Percentiles rank a stretch among this genome's conserved stretches.
Conservation (phyloP, 2,888 invertebrate genomes). For the Sepioteuthis lessoniana region DNA sequence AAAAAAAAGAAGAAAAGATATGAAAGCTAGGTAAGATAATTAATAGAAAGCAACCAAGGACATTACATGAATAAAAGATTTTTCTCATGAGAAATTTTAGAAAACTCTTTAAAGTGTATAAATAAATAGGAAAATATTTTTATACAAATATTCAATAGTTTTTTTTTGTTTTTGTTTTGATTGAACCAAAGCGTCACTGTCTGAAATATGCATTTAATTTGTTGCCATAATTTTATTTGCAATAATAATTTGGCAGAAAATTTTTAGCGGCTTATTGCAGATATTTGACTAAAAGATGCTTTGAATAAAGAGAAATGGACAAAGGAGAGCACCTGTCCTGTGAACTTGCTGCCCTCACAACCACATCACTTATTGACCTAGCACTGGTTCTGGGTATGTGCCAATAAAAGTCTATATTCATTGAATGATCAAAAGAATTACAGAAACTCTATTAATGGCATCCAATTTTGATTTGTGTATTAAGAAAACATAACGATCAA, state of each 20-base stretch:
- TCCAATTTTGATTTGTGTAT: not conserved
- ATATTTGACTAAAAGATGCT: not conserved
- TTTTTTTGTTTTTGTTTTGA: too few relatives aligned
- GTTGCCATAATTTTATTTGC: not conserved
- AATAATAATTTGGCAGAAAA: not conserved
- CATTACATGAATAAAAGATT: too few relatives aligned
- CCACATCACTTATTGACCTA: not conserved
- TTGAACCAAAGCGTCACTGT: too few relatives aligned
- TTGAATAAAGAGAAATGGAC: not conserved
- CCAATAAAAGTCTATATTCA: not conserved
- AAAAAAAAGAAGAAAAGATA: too few relatives aligned
- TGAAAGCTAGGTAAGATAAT: too few relatives aligned
- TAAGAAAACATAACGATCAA: not conserved
- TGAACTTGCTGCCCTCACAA: not conserved
- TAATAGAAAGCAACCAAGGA: too few relatives aligned
- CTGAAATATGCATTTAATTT: not conserved
- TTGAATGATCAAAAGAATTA: not conserved
- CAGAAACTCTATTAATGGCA: not conserved
- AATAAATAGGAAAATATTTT: too few relatives aligned
- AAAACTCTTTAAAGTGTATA: too few relatives aligned
- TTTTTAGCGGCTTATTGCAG: not conserved
- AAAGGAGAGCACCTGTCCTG: not conserved
- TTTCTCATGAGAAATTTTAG: too few relatives aligned
- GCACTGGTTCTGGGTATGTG: not conserved
- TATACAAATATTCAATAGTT: too few relatives aligned